Conservation (phyloP, 1,140 invertebrate species). For the Sminthurides bifidus region DNA sequence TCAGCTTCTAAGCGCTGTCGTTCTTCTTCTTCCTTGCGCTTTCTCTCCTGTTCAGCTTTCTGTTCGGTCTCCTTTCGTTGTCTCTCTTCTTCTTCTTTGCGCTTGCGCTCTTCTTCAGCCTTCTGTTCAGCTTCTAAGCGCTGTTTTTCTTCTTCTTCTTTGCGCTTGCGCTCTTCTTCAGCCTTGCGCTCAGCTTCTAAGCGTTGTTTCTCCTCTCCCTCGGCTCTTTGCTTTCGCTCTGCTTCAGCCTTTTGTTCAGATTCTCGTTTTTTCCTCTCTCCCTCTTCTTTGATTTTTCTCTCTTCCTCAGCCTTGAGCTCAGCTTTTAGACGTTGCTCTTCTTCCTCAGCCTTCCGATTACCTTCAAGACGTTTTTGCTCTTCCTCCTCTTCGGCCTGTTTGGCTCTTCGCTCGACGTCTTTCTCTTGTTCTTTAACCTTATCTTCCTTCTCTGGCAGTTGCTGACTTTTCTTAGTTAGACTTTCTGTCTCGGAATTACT, state of each 20-base stretch:
- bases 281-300: constrained; percentile 30
- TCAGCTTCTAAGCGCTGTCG: constrained; percentile 8
- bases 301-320: background rate
- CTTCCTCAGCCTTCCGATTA: constrained; percentile 24
- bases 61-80: too few relatives aligned
- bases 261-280: constrained; percentile 14
- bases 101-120: background rate
- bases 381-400: constrained; percentile 26
- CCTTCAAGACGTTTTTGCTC: constrained; percentile 20
- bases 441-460: background rate
- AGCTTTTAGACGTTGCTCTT: constrained; percentile 3
- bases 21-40: constrained; percentile 1
- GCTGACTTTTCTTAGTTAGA: background rate
- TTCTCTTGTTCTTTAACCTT: background rate
- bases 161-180: background rate
- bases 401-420: background rate
- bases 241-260: background rate
- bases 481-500: too few relatives aligned
- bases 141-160: constrained; percentile 28
- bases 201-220: constrained; percentile 29
- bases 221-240: constrained; percentile 3
- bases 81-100: constrained; percentile 28
- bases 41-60: constrained; percentile 6
- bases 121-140: too few relatives aligned
- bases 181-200: too few relatives aligned